Evolutionary conservation across 2,888 invertebrate genomes (phyloP).

Genomic region (Parelbella ahira): DNA sequence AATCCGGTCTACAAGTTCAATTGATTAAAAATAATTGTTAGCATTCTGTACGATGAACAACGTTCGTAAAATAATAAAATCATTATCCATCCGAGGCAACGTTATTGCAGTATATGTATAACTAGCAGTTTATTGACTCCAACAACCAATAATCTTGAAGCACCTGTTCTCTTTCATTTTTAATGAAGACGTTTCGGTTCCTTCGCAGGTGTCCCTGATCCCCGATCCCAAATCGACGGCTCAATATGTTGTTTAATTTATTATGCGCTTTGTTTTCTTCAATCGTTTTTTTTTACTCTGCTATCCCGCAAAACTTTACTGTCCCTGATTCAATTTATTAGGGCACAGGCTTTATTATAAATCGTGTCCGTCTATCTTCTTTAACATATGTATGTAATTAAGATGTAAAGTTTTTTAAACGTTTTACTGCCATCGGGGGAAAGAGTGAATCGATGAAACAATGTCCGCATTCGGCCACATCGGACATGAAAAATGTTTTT

Average conservation of each 20-base stretch:
- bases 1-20: neutral
- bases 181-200: slow-evolving; percentile 74
- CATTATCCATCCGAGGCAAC: slow-evolving; percentile 21
- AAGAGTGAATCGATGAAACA: slow-evolving; percentile 42
- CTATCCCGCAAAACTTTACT: slow-evolving; percentile 64
- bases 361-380: slow-evolving; percentile 56
- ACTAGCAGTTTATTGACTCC: slow-evolving; percentile 38
- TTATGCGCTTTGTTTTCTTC: slow-evolving; percentile 77
- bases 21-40: slow-evolving; percentile 6
- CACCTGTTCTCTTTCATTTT: slow-evolving; percentile 66
- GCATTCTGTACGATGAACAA: slow-evolving; percentile 5
- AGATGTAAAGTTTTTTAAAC: slow-evolving; percentile 65
- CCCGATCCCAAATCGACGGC: slow-evolving; percentile 48
- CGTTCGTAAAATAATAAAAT: slow-evolving; percentile 22
- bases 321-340: slow-evolving; percentile 64
- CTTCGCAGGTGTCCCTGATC: slow-evolving; percentile 64
- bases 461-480: slow-evolving; percentile 41
- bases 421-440: slow-evolving; percentile 57
- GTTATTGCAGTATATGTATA: slow-evolving; percentile 40
- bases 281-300: slow-evolving; percentile 51
- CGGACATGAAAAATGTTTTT: slow-evolving; percentile 41
- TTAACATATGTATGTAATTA: slow-evolving; percentile 78
- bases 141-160: slow-evolving; percentile 53
- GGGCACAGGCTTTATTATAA: slow-evolving; percentile 67
- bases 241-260: slow-evolving; percentile 75